Evolutionary conservation across 2,888 invertebrate genomes (phyloP), one percentile per base, ranked within the genome.

Genomic region (Mythimna impura): DNA sequence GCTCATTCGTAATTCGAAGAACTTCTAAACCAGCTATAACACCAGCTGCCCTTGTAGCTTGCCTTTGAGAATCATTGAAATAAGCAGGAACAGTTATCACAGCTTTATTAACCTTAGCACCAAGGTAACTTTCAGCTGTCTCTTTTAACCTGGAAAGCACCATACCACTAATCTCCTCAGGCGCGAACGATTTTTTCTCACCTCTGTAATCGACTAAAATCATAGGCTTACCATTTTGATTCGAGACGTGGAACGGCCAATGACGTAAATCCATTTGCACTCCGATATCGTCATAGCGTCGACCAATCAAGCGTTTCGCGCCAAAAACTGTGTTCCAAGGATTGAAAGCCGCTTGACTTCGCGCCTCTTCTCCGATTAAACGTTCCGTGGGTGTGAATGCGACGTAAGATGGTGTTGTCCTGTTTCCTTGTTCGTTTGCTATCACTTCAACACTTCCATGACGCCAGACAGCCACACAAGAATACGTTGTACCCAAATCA

Each of bases 31-130:
- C 95, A 6, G 94, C 94, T 43, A 94, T 89, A 0, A 83, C 74
- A 0, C 91, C 94, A 5, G 94, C 94, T 0, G 87, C 75, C 69
- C 88, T 90, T 3, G 93, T 94, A 0, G 94, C 93, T 67, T 93
- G 92, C 0, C 94, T 88, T 68, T 95, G 95, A 1, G 91, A 83
- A 69, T 94, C 92, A 63, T 90, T 94, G 78, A 94, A 95, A 83
- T 94, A 93, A 54, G 94, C 93, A 0, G 95, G 95, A 9, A 95
- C 95, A 2, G 94, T 94, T 3, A 95, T 89, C 30, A 95, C 95
- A 0, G 94, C 94, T 50, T 91, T 91, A 34, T 91, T 87, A 0
- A 95, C 92, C 74, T 87, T 87, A 60, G 67, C 77, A n/a, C 90
- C 90, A 47, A 95, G 79, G 85, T 91, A 91, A 22, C 74, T 81